These are phyloP conservation scores for Chaetodon trifascialis DNA, from an alignment of 2,113 vertebrate genomes.

Conservation along the genomic window DNA sequence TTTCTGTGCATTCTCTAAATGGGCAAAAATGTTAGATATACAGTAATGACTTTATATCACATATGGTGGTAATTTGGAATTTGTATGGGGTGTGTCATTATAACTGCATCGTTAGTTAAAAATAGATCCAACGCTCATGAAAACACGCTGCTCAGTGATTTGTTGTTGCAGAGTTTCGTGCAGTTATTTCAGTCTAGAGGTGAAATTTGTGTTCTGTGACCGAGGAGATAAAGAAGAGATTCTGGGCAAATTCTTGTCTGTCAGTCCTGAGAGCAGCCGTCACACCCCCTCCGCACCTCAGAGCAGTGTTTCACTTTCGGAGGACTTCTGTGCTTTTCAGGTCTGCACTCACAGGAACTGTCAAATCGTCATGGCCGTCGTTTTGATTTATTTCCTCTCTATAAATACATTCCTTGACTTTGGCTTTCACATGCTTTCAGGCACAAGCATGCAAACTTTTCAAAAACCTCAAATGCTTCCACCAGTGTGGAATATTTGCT, in stretches of 20 bases:
- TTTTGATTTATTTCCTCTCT: neutral
- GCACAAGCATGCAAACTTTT: neutral
- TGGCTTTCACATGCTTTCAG: neutral
- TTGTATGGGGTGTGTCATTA: neutral
- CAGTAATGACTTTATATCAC: neutral
- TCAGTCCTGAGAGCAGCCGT: slow-evolving; percentile 20
- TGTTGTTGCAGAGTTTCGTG: neutral
- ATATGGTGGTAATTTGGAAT: neutral
- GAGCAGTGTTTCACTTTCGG: slow-evolving; percentile 25
- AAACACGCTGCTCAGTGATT: neutral
- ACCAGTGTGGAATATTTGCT: neutral
- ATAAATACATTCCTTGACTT: neutral
- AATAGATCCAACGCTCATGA: neutral
- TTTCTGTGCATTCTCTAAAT: neutral
- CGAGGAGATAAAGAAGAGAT: neutral
- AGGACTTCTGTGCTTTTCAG: slow-evolving; percentile 27
- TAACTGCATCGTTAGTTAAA: neutral
- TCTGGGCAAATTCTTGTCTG: slow-evolving; percentile 23
- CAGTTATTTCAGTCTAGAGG: neutral
- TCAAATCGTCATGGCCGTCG: neutral
- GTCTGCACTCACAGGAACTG: neutral
- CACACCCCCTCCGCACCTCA: slow-evolving; percentile 4
- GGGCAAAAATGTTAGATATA: neutral
- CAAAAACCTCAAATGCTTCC: neutral
- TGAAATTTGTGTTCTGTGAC: neutral